A percentile compares a stretch with the other conserved stretches of the same genome.
phyloP scores from a whole-genome alignment of 2,888 invertebrate genomes.

The Aquatica leii region DNA sequence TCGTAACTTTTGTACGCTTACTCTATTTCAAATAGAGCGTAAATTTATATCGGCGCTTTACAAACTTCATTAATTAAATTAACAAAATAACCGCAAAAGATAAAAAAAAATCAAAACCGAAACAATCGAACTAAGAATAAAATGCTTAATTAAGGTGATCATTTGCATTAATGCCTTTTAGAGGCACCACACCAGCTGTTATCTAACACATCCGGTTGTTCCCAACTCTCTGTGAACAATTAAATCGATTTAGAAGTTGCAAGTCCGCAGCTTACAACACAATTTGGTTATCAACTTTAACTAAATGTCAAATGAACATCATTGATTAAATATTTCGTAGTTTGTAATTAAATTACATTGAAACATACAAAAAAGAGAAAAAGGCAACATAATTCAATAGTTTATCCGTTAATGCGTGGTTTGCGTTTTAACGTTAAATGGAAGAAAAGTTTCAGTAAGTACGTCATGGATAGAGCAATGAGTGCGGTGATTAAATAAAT shows the following conservation, averaged over 20 bases:
- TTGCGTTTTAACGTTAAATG: too few relatives aligned
- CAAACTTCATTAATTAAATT: too few relatives aligned
- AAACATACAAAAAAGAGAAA: too few relatives aligned
- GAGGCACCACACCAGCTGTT: slow-evolving; percentile 21
- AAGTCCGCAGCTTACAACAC: slow-evolving; percentile 11
- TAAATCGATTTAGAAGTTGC: slow-evolving; percentile 17
- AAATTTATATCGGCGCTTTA: too few relatives aligned
- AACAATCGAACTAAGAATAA: too few relatives aligned
- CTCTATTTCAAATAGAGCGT: too few relatives aligned
- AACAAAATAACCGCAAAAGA: too few relatives aligned
- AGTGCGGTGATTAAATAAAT: slow-evolving; percentile 1
- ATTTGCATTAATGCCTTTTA: slow-evolving; percentile 26
- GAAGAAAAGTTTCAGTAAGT: too few relatives aligned
- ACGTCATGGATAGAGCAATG: too few relatives aligned
- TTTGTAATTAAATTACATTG: background rate
- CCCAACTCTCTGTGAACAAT: slow-evolving; percentile 16
- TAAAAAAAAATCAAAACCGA: slow-evolving; percentile 7
- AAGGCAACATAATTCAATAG: too few relatives aligned
- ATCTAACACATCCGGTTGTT: slow-evolving; percentile 17
- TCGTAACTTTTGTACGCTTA: too few relatives aligned
- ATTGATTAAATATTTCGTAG: slow-evolving; percentile 4
- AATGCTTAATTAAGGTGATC: slow-evolving; percentile 21
- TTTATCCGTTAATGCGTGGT: too few relatives aligned
- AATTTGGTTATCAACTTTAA: slow-evolving; percentile 15
- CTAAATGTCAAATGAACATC: slow-evolving; percentile 14